Base-by-base conservation (phyloP, 92 coral and sea anemone genomes). In the Heteractis magnifica region DNA sequence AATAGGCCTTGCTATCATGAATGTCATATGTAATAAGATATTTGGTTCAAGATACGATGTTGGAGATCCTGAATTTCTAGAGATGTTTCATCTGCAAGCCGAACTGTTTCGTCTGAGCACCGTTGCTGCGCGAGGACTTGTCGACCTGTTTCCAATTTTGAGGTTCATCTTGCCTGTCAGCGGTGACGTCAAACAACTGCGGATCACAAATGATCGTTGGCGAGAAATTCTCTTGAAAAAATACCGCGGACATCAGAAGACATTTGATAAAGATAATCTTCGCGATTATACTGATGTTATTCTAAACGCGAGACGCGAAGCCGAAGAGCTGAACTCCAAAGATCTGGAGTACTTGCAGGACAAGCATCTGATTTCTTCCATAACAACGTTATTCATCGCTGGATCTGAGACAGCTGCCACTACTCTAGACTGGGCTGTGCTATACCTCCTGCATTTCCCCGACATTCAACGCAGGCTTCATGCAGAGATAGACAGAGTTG, bases 351-450 rank as follows among this genome's bases (percentile, higher is more conserved):
- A 79, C 62, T 65, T 87, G 10, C 68, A 77, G 13, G 93, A 90
- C 26, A 65, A 85, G 55, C 72, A 87, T 9, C 78, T 87, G 9
- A 73, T 87, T 20, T 62, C 86, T 41, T 82, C 90, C n/a, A 90
- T 84, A 77, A 65, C 84, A n/a, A 91, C 90, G 7, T 41, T 87
- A n/a, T 93, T 93, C 75, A 85, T 90, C 16, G 97, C 94, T 6
- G 97, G 94, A 5, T 81, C 88, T 19, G 97, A 93, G 74, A 91
- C 97, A 15, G 90, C 93, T 3, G 92, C 91, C 1, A 89, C 88
- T 50, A 83, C 94, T 62, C 59, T 93, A 70, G 80, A 87, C 59
- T 93, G 97, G 97, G 91, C 97, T 6, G 52, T 93, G 3, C 20
- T 93, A 87, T 85, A 86, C 79, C 76, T 93, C 18, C 87, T 92